Evolutionary conservation across 2,797 vertebrate genomes (phyloP).

Genomic region (Lemur catta): DNA sequence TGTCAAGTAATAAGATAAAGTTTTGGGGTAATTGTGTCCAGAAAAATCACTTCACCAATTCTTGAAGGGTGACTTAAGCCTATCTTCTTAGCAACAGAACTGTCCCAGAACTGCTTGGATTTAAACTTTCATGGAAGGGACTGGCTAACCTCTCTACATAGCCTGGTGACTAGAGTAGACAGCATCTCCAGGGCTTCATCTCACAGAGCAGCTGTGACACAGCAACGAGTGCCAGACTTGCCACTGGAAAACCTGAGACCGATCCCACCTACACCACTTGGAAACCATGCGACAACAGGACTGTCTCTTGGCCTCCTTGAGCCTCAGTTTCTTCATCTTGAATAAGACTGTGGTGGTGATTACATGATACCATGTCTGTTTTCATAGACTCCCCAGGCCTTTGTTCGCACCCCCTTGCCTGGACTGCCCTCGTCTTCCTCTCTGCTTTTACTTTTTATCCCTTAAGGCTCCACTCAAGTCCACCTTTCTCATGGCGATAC

Average conservation of each 20-base stretch:
- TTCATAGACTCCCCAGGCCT: not conserved
- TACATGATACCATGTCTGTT: rapidly evolving
- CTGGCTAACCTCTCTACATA: not conserved
- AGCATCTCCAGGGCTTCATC: not conserved
- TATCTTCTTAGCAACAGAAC: not conserved
- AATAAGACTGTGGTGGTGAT: not conserved
- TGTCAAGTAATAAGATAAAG: not conserved
- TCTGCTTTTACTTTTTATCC: not conserved
- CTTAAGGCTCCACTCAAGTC: not conserved
- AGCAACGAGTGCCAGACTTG: too few relatives aligned
- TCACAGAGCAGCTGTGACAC: not conserved
- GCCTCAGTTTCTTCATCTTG: not conserved
- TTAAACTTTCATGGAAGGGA: not conserved
- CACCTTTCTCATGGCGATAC: not conserved
- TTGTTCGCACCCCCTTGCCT: not conserved
- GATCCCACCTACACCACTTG: rapidly evolving
- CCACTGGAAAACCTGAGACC: not conserved
- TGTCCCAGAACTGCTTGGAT: not conserved
- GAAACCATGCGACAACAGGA: rapidly evolving
- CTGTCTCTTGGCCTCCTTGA: not conserved
- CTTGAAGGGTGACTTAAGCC: not conserved
- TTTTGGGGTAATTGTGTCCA: not conserved
- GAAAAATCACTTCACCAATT: not conserved
- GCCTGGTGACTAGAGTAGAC: not conserved
- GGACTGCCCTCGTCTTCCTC: not conserved